Conservation (phyloP, 2,113 vertebrate species). For the Irena cyanogastra region DNA sequence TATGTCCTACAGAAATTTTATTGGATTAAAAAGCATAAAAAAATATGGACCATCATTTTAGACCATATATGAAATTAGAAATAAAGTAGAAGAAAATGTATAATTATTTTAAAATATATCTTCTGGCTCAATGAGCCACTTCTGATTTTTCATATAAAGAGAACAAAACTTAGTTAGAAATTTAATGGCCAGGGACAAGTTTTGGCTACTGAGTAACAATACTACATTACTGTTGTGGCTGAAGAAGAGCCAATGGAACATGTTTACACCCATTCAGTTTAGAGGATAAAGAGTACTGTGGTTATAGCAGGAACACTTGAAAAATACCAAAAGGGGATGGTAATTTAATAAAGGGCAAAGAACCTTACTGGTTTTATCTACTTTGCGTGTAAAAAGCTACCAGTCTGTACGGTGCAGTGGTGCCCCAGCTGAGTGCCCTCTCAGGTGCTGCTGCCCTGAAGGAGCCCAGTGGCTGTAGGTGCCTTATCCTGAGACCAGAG, state of each 20-base stretch:
- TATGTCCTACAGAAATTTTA: conserved; percentile 2
- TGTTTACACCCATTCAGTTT: not conserved
- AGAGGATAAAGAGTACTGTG: not conserved
- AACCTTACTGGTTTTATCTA: not conserved
- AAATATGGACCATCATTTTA: not conserved
- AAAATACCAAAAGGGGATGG: not conserved
- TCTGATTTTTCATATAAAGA: not conserved
- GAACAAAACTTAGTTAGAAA: not conserved
- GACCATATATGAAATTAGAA: not conserved
- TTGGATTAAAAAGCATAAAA: conserved; percentile 42
- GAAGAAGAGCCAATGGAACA: not conserved
- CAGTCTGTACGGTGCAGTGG: accelerated
- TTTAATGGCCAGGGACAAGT: not conserved
- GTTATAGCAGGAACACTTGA: not conserved
- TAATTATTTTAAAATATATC: not conserved
- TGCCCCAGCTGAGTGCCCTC: not conserved
- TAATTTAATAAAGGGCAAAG: not conserved
- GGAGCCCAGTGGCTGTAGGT: not conserved
- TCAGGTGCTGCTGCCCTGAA: not conserved
- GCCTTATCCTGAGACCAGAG: not conserved
- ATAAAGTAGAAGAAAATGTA: not conserved
- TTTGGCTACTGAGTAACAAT: not conserved
- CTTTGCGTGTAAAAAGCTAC: not conserved
- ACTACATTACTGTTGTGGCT: not conserved
- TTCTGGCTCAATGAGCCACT: not conserved